These are phyloP conservation scores for Eutrigla gurnardus DNA, from an alignment of 2,797 vertebrate species.

Conservation along the genomic window DNA sequence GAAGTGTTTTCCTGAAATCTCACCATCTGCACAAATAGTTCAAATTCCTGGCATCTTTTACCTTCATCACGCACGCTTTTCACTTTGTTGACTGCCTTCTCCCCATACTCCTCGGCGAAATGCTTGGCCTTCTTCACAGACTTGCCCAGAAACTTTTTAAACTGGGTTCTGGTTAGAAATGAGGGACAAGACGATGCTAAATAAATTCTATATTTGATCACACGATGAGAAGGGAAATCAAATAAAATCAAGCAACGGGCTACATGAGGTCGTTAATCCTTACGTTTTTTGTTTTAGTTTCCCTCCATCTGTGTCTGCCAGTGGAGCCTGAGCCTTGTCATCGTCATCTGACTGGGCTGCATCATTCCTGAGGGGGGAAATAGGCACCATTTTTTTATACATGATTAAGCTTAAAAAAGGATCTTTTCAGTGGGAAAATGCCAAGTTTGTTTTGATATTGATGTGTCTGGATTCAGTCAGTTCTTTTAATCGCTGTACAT, in stretches of 20 bases:
- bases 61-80: constrained; percentile 99
- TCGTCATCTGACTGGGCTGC: constrained; percentile 98
- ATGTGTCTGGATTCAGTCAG: background rate
- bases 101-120: constrained; percentile 96
- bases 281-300: constrained; percentile 99
- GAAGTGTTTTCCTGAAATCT: background rate
- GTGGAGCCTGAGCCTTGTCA: constrained; percentile 91
- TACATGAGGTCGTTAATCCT: constrained; percentile 50
- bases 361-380: constrained; percentile 87
- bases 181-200: background rate
- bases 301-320: constrained; percentile 93
- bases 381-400: constrained; percentile 7
- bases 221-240: background rate
- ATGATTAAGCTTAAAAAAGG: background rate
- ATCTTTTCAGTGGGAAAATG: background rate
- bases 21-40: background rate
- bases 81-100: constrained; percentile 98
- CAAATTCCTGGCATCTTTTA: constrained; percentile 45
- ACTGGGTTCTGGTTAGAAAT: constrained; percentile 87
- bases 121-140: constrained; percentile 98
- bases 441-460: background rate
- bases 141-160: constrained; percentile 98
- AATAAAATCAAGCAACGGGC: background rate
- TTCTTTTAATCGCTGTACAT: background rate
- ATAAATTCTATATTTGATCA: background rate